These are phyloP conservation scores for Syngnathus typhle DNA, from an alignment of 2,113 vertebrate species.

Conservation along the genomic window DNA sequence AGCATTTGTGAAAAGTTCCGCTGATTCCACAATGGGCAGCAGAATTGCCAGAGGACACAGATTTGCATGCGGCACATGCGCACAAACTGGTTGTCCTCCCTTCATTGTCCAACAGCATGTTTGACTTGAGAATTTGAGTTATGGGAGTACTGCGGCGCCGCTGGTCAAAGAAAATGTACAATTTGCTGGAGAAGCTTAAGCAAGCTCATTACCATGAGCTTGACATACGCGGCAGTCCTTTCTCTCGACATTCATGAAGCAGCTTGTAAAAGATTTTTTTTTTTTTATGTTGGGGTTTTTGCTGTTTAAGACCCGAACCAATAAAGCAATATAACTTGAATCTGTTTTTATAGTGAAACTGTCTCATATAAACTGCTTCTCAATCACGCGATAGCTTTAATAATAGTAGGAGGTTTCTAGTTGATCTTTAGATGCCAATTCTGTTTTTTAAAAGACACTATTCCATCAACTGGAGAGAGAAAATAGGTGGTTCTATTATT, in stretches of 20 bases:
- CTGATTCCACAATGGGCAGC: neutral
- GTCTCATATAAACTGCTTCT: neutral
- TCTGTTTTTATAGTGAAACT: neutral
- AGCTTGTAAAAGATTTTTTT: no score
- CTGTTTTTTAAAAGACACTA: neutral
- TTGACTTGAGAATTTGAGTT: constrained; percentile 2
- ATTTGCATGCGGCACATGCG: neutral
- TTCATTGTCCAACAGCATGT: neutral
- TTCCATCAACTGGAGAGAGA: constrained; percentile 7
- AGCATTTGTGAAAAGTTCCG: neutral
- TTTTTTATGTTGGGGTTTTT: neutral
- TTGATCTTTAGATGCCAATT: neutral
- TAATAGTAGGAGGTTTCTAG: neutral
- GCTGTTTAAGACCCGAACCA: neutral
- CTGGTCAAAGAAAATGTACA: neutral
- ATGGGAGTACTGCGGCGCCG: neutral
- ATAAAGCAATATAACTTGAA: neutral
- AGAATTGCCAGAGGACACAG: neutral
- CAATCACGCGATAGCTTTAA: neutral
- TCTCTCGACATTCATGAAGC: neutral
- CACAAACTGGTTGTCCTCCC: neutral
- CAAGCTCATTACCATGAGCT: neutral
- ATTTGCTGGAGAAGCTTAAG: neutral
- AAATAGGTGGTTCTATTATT: constrained; percentile 5
- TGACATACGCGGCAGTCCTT: neutral